phyloP scores from a whole-genome alignment of 1,140 invertebrate genomes.

The Halesus radiatus region DNA sequence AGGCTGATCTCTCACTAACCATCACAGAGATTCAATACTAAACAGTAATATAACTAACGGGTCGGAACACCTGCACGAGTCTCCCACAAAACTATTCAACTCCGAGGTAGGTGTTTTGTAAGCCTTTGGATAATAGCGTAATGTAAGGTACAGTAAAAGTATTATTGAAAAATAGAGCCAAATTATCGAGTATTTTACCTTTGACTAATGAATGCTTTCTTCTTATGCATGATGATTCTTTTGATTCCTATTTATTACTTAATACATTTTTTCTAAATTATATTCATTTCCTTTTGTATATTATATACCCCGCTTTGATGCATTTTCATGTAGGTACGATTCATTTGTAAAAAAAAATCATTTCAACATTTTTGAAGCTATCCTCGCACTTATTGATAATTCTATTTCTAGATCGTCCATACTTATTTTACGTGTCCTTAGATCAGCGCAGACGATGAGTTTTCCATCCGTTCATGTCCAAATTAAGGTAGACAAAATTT shows the following conservation, averaged over 20 bases:
- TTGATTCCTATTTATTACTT: slow-evolving; percentile 35
- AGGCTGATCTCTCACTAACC: not conserved
- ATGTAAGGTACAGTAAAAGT: slow-evolving; percentile 46
- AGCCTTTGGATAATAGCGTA: slow-evolving; percentile 41
- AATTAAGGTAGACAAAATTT: not conserved
- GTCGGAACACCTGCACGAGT: slow-evolving; percentile 16
- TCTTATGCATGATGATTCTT: slow-evolving; percentile 44
- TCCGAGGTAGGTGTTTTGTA: slow-evolving; percentile 43
- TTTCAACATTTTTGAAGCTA: slow-evolving; percentile 32
- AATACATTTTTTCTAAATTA: slow-evolving; percentile 30
- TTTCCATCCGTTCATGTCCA: not conserved
- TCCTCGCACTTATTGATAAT: slow-evolving; percentile 27
- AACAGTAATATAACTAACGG: slow-evolving; percentile 22
- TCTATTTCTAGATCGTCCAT: slow-evolving; percentile 37
- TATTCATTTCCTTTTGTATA: slow-evolving; percentile 39
- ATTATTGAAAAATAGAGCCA: slow-evolving; percentile 43
- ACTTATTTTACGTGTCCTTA: slow-evolving; percentile 16
- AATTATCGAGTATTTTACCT: slow-evolving; percentile 45
- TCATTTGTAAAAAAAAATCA: slow-evolving; percentile 34
- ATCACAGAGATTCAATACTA: slow-evolving; percentile 10
- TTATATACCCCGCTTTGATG: slow-evolving; percentile 35
- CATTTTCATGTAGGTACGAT: slow-evolving; percentile 33
- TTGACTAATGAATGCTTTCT: slow-evolving; percentile 48
- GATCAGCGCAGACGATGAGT: not conserved
- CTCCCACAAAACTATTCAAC: slow-evolving; percentile 27